phyloP scores from a whole-genome alignment of 1,140 invertebrate species.

The Drosophila ohnishii region DNA sequence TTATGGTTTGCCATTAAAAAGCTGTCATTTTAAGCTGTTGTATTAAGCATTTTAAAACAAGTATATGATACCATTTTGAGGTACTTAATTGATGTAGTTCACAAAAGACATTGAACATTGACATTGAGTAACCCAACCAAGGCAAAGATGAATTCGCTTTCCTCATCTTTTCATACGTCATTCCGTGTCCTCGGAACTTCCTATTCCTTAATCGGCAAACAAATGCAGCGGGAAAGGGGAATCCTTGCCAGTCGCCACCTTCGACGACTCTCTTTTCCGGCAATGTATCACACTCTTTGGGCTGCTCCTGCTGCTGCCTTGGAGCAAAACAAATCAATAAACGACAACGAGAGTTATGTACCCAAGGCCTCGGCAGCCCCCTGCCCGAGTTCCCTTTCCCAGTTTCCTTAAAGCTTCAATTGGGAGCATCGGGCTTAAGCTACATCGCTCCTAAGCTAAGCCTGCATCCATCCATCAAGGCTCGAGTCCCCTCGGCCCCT shows the following conservation, averaged over 20 bases:
- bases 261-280: slow-evolving; percentile 24
- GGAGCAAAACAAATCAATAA: slow-evolving; percentile 49
- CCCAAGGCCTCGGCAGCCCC: slow-evolving; percentile 28
- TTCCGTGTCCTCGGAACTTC: slow-evolving; percentile 20
- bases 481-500: slow-evolving; percentile 18
- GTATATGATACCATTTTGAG: neutral
- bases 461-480: slow-evolving; percentile 57
- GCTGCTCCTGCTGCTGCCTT: slow-evolving; percentile 6
- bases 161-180: slow-evolving; percentile 23
- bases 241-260: slow-evolving; percentile 35
- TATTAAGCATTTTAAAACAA: neutral
- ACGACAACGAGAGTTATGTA: slow-evolving; percentile 48
- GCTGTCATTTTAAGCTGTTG: too few species aligned
- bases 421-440: slow-evolving; percentile 44
- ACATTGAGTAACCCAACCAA: neutral
- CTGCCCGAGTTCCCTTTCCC: neutral
- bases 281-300: slow-evolving; percentile 23
- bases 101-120: too few species aligned
- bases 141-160: slow-evolving; percentile 15
- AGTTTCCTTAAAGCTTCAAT: slow-evolving; percentile 16
- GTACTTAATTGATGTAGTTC: neutral
- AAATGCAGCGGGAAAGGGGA: slow-evolving; percentile 11
- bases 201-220: neutral
- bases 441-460: slow-evolving; percentile 53
- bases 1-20: too few species aligned